Evolutionary conservation across 2,888 invertebrate genomes (phyloP).

Genomic region (Patella caerulea): DNA sequence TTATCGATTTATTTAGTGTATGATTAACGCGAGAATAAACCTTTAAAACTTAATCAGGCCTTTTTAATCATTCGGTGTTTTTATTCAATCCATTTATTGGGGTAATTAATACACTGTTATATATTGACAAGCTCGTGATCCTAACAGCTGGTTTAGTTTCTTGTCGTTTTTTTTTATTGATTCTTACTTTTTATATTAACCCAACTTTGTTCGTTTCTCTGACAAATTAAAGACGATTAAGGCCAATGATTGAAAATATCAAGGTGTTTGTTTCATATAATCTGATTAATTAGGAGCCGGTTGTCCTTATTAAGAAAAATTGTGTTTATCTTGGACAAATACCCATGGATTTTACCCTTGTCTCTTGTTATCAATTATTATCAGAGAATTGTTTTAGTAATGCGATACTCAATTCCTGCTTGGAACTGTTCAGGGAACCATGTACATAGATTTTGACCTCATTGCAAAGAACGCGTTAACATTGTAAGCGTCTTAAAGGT

Average conservation of each 20-base stretch:
- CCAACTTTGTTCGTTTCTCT: neutral
- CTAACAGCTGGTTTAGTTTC: constrained; percentile 5
- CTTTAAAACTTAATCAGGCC: too few relatives aligned
- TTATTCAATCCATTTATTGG: neutral
- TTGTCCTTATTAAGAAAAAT: neutral
- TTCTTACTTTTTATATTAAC: neutral
- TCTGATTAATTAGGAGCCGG: neutral
- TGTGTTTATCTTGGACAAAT: constrained; percentile 1
- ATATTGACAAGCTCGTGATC: constrained; percentile 10
- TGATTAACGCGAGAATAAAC: too few relatives aligned
- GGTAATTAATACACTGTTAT: constrained; percentile 6
- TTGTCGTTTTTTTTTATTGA: neutral
- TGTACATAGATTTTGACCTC: too few relatives aligned
- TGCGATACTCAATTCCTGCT: too few relatives aligned
- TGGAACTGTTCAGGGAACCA: too few relatives aligned
- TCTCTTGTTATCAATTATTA: too few relatives aligned
- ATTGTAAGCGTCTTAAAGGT: too few relatives aligned
- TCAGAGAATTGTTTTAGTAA: too few relatives aligned
- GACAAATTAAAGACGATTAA: constrained; percentile 9
- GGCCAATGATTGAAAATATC: constrained; percentile 2
- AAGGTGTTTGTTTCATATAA: constrained; percentile 7
- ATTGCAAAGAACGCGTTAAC: too few relatives aligned
- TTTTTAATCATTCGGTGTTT: too few relatives aligned
- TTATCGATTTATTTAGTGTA: too few relatives aligned
- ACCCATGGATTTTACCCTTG: neutral